Conservation (phyloP, 2,113 vertebrate genomes). For the Pardalotus punctatus region DNA sequence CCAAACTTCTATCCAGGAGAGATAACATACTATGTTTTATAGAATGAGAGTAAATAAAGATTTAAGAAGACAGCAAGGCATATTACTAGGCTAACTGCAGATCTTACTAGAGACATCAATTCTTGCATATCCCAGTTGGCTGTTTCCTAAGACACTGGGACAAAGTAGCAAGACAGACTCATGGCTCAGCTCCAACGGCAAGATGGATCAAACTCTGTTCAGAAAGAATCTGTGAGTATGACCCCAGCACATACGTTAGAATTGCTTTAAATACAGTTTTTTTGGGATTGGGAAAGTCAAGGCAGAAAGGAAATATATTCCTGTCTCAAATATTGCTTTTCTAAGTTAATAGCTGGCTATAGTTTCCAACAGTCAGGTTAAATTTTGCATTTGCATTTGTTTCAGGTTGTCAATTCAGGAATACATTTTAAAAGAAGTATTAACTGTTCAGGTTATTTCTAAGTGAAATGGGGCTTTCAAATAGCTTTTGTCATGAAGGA, state of each 20-base stretch:
- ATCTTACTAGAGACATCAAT: neutral
- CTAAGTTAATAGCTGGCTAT: neutral
- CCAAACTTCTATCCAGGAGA: neutral
- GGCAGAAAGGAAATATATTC: neutral
- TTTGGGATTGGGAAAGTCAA: neutral
- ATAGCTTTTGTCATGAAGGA: slow-evolving; percentile 3
- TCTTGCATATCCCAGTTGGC: neutral
- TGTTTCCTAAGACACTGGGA: neutral
- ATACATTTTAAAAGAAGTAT: neutral
- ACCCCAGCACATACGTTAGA: neutral
- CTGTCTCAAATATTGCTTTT: neutral
- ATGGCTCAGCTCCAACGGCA: neutral
- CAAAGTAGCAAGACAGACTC: neutral
- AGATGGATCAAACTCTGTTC: neutral
- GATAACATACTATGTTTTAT: neutral
- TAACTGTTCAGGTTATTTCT: neutral
- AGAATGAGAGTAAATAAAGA: neutral
- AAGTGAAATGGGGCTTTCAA: slow-evolving; percentile 21
- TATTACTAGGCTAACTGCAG: neutral
- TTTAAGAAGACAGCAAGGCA: neutral
- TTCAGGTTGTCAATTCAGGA: neutral
- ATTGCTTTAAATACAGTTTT: neutral
- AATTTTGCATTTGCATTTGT: neutral
- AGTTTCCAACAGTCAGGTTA: neutral
- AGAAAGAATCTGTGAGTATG: neutral